Base-by-base conservation (phyloP, 2,113 vertebrate genomes). In the Microcebus lehilahytsara region DNA sequence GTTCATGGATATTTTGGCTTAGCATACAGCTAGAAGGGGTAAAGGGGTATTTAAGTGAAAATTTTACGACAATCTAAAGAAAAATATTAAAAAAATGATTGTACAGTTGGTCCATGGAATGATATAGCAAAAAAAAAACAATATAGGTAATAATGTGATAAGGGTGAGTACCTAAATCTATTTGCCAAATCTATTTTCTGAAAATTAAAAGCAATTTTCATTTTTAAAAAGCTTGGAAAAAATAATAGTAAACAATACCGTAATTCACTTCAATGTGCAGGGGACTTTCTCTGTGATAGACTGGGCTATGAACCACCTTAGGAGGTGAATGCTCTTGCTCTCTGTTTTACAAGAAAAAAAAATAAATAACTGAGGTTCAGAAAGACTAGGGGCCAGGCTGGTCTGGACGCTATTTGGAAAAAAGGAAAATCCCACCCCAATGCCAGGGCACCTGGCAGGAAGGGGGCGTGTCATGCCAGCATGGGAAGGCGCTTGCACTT, bases 321-420 rank as follows among this genome's bases (percentile, higher is more conserved):
- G 0, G 3, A 6, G 12, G 49, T 22, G n/a, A 27, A 32, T 8
- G 3, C 4, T 72, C 49, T 56, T 25, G 0, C 6, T 64, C n/a
- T 49, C 13, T 9, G 1, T 19, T 75, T 85, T 17, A 56, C 6
- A 25, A 71, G 30, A 19, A 32, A 9, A 51, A 34, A 49, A 49
- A 16, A 42, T 78, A 49, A 16, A 42, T 78, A 5, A 40, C 14
- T 5, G 30, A 85, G 71, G 6, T 9, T 62, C 37, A 51, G 40
- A 46, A 83, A 30, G 27, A 60, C 9, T 20, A 46, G 66, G 32
- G 22, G 20, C 56, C 46, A 51, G 20, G 3, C 2, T 12, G 19
- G 17, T 7, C 75, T 77, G 95, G 77, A n/a, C 17, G 9, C 40
- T 46, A 14, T 71, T 72, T 34, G n/a, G 42, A 66, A 6, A 42